These are phyloP conservation scores for Eristalis pertinax DNA, from an alignment of 2,888 invertebrate genomes.

Conservation along the genomic window DNA sequence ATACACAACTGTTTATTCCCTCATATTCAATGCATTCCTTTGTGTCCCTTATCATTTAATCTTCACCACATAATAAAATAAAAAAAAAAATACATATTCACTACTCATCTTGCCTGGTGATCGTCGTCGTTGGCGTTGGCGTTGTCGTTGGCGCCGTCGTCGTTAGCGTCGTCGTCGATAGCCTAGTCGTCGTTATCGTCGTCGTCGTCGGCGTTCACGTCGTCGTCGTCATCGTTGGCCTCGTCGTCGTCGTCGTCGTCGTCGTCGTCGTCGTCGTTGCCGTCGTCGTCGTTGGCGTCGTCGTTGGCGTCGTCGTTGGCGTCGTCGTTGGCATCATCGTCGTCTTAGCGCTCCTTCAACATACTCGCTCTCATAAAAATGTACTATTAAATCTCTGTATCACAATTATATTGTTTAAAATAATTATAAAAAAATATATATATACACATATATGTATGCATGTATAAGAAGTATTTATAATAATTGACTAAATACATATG, in stretches of 20 bases:
- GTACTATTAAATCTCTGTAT: slow-evolving; percentile 70
- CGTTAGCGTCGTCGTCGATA: too few relatives aligned
- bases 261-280: too few relatives aligned
- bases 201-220: neutral
- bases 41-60: slow-evolving; percentile 9
- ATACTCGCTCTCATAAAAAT: slow-evolving; percentile 48
- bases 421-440: slow-evolving; percentile 64
- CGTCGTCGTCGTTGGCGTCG: too few relatives aligned
- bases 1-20: neutral
- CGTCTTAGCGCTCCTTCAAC: neutral
- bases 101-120: neutral
- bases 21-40: neutral
- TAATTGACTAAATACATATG: slow-evolving; percentile 64
- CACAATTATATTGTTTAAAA: slow-evolving; percentile 71
- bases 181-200: neutral
- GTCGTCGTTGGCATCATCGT: neutral
- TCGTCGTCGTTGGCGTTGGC: neutral
- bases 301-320: too few relatives aligned
- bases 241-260: too few relatives aligned
- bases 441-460: slow-evolving; percentile 17
- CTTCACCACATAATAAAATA: slow-evolving; percentile 52
- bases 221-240: too few relatives aligned
- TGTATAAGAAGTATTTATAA: slow-evolving; percentile 46
- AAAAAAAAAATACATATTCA: neutral
- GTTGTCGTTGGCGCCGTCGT: too few relatives aligned